A percentile compares a stretch with the other conserved stretches of the same genome.
These are phyloP conservation scores for Acestrorhynchus altus DNA, from an alignment of 2,797 vertebrate species.

Conservation along the genomic window DNA sequence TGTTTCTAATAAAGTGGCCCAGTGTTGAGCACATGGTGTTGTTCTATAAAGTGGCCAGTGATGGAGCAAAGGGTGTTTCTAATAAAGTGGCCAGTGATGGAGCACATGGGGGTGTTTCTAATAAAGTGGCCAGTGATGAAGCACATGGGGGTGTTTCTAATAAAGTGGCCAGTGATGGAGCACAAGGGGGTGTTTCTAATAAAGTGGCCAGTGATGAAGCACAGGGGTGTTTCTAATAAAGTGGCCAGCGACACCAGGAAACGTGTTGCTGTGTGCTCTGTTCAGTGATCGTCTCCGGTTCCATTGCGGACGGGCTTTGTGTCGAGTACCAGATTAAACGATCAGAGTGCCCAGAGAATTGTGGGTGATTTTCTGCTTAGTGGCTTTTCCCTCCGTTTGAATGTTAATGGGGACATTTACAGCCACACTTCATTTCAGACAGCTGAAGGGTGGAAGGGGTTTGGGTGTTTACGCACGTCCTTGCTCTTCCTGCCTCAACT, in stretches of 20 bases:
- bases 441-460: slow-evolving; percentile 23
- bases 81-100: no score
- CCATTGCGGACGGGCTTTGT: not conserved
- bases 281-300: slow-evolving; percentile 1
- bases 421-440: slow-evolving; percentile 23
- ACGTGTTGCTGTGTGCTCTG: not conserved
- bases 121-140: not conserved
- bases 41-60: no score
- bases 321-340: not conserved
- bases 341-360: slow-evolving; percentile 32
- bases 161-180: no score
- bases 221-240: no score
- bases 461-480: not conserved
- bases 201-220: no score
- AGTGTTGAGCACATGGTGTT: no score
- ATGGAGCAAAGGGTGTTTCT: no score
- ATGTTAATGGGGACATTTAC: slow-evolving; percentile 51
- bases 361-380: slow-evolving; percentile 54
- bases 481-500: not conserved
- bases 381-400: slow-evolving; percentile 47
- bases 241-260: no score
- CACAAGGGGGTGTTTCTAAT: no score
- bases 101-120: not conserved
- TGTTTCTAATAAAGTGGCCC: not conserved
- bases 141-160: not conserved